Percentiles rank a stretch among this genome's conserved stretches.
phyloP scores from a whole-genome alignment of 2,888 invertebrate genomes.

The Ecdyonurus torrentis region DNA sequence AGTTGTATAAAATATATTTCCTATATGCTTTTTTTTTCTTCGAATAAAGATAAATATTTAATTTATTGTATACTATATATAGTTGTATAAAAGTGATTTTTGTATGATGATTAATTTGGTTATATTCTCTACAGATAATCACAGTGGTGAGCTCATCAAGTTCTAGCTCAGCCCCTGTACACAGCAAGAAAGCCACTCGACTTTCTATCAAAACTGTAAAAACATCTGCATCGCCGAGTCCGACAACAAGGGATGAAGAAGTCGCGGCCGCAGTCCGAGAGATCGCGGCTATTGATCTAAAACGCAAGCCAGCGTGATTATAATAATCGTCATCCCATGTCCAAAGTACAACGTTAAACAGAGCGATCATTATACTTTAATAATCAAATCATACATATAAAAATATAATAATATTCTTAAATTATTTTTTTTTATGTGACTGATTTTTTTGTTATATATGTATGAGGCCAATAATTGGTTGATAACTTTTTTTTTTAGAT shows the following conservation, averaged over 20 bases:
- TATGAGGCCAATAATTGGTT: no score
- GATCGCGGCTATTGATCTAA: not conserved
- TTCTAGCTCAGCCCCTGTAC: not conserved
- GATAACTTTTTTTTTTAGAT: no score
- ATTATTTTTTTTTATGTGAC: no score
- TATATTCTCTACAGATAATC: conserved; percentile 17
- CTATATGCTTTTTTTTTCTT: not conserved
- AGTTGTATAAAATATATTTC: no score
- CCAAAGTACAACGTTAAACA: no score
- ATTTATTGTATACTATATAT: no score
- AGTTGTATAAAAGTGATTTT: no score
- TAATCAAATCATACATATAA: no score
- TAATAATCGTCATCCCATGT: no score
- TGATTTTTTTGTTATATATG: no score
- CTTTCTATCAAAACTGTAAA: not conserved
- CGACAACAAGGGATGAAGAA: not conserved
- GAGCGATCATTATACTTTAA: no score
- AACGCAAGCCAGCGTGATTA: not conserved
- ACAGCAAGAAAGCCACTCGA: not conserved
- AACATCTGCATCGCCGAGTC: not conserved
- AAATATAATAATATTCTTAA: no score
- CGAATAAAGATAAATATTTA: not conserved
- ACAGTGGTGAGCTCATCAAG: conserved; percentile 19
- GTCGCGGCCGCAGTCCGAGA: conserved; percentile 4
- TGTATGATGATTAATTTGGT: not conserved